Percentiles rank a stretch among this genome's conserved stretches.
Conservation (phyloP, 2,113 vertebrate genomes). For the Corythornis cristatus region DNA sequence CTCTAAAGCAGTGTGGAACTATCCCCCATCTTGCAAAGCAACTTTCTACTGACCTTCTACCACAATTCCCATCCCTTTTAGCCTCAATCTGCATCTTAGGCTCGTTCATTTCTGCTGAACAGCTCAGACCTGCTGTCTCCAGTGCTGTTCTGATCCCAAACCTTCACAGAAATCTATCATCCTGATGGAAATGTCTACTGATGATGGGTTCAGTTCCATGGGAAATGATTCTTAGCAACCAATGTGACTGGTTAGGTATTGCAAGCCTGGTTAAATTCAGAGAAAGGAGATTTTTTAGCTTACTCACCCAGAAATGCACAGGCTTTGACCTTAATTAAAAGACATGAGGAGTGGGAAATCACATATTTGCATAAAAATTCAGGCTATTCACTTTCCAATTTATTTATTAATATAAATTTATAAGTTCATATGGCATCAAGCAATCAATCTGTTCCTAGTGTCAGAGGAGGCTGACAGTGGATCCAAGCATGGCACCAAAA, state of each 20-base stretch:
- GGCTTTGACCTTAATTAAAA: neutral
- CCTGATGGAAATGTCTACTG: neutral
- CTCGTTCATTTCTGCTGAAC: neutral
- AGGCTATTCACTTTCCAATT: conserved; percentile 12
- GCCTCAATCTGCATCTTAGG: neutral
- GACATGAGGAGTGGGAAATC: neutral
- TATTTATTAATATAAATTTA: conserved; percentile 52
- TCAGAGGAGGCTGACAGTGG: neutral
- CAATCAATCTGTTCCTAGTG: neutral
- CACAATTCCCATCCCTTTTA: neutral
- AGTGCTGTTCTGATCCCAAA: neutral
- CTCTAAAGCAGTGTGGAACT: neutral
- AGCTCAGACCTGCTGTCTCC: neutral
- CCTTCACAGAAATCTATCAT: neutral
- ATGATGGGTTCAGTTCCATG: neutral
- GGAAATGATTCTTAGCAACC: neutral
- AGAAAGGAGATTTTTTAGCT: neutral
- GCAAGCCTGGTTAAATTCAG: neutral
- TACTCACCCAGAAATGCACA: neutral
- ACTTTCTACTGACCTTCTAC: neutral
- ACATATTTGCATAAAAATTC: neutral
- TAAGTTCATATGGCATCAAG: neutral
- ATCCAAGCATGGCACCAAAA: neutral
- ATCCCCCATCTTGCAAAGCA: neutral
- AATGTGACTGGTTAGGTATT: neutral